Conservation (phyloP, 2,797 vertebrate species). For the Chromobotia macracanthus region DNA sequence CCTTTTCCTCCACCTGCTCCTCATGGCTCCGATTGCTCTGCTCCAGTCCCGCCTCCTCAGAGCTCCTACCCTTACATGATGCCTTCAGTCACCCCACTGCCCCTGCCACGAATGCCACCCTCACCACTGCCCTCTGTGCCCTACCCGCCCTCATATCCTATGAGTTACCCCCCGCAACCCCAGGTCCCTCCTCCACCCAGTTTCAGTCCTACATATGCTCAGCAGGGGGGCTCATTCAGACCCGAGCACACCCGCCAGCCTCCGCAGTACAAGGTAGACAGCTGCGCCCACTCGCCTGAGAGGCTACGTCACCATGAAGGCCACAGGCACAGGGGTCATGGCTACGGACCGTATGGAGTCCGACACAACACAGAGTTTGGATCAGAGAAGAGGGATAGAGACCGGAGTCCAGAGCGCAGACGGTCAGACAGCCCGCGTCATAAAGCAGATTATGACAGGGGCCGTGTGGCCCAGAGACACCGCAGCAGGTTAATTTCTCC, state of each 20-base stretch:
- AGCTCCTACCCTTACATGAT: slow-evolving; percentile 88
- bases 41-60: slow-evolving; percentile 76
- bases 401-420: slow-evolving; percentile 84
- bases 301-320: slow-evolving; percentile 85
- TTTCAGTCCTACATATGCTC: slow-evolving; percentile 81
- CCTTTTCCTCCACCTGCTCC: slow-evolving; percentile 89
- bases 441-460: slow-evolving; percentile 84
- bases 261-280: slow-evolving; percentile 83
- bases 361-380: slow-evolving; percentile 80
- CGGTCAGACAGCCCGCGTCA: slow-evolving; percentile 83
- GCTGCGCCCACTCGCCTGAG: slow-evolving; percentile 85
- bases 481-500: slow-evolving; percentile 81
- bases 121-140: slow-evolving; percentile 80
- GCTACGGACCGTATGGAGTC: slow-evolving; percentile 76
- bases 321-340: slow-evolving; percentile 84
- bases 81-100: slow-evolving; percentile 80
- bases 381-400: slow-evolving; percentile 84
- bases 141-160: slow-evolving; percentile 84
- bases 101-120: slow-evolving; percentile 79
- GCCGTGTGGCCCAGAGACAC: slow-evolving; percentile 81
- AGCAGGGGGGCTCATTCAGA: slow-evolving; percentile 72
- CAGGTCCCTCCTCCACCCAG: slow-evolving; percentile 81
- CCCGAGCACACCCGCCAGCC: slow-evolving; percentile 76
- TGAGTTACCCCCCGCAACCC: slow-evolving; percentile 85
- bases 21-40: slow-evolving; percentile 75